Base-by-base conservation (phyloP, 1,140 invertebrate genomes). In the Oedothorax gibbosus region DNA sequence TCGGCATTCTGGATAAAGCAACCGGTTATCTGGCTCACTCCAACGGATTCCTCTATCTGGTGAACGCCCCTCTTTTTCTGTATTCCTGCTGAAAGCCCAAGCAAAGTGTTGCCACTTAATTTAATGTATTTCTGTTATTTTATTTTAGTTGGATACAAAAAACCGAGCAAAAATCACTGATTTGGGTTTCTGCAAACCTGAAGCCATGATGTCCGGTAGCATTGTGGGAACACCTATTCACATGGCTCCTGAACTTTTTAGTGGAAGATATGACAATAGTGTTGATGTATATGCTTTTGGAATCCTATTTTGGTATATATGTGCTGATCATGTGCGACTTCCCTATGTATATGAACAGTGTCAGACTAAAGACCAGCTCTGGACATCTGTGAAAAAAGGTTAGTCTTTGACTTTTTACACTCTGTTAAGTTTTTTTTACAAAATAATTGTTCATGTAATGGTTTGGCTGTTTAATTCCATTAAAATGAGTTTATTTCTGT, bases 281-380 rank as follows among this genome's bases (percentile, higher is more conserved):
- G 96, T 98, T 15, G 96, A 98, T 89, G 94, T 97, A 2, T 97
- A 97, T 89, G 96, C 96, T 1, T 97, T 98, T 90, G 96, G 96
- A 1, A 95, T 98, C 76, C 90, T 97, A 21, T 96, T 97, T 90
- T 97, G 96, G 96, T 97, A 96, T 87, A 92, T 97, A 77, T 97
- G 96, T 91, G 94, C 96, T 7, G 96, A 95, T 6, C 93, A 94
- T 88, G 94, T 96, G 0, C 93, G 92, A 88, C 91, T 97, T 60
- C 96, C 96, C 6, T 92, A 92, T 72, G 93, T 94, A 4, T 97
- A 96, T 90, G 95, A 97, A 88, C 93, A 95, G 86, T 97, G 96
- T 90, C 93, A 94, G 87, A 96, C 95, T 87, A 97, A 97, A 89
- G 96, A 97, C 89, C 95, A 96, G 87, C 90, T 97, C 0, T 97